Percentiles rank a stretch among this genome's conserved stretches.
Evolutionary conservation across 2,888 invertebrate species (phyloP).

Genomic region (Amiota communis): DNA sequence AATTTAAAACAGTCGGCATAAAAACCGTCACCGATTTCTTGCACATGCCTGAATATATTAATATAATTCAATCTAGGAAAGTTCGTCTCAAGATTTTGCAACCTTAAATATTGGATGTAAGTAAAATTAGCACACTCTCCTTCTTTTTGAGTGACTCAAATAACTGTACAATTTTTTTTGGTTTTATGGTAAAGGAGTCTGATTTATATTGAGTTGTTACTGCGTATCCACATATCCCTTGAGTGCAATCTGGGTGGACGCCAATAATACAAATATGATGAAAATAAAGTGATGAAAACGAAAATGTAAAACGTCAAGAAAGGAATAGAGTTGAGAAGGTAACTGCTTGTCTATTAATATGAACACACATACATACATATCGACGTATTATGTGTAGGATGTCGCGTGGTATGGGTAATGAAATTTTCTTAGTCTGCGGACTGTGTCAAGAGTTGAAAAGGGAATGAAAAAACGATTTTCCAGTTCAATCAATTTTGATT

Average conservation of each 20-base stretch:
- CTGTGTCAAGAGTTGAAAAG: conserved; percentile 28
- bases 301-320: conserved; percentile 1
- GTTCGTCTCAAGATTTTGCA: too few species aligned
- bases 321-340: conserved; percentile 30
- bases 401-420: conserved; percentile 61
- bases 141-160: too few species aligned
- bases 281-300: conserved; percentile 46
- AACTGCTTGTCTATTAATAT: background rate
- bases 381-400: conserved; percentile 41
- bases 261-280: conserved; percentile 61
- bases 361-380: background rate
- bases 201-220: conserved; percentile 40
- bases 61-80: too few species aligned
- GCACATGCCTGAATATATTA: too few species aligned
- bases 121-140: too few species aligned
- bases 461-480: conserved; percentile 56
- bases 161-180: too few species aligned
- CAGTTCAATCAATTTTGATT: conserved; percentile 67
- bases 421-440: conserved; percentile 39
- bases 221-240: conserved; percentile 60
- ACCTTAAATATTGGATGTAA: too few species aligned
- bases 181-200: too few species aligned
- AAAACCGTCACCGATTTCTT: too few species aligned
- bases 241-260: conserved; percentile 69
- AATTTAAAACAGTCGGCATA: too few species aligned